Base-by-base conservation (phyloP, 2,113 vertebrate genomes). In the Lycaon pictus region DNA sequence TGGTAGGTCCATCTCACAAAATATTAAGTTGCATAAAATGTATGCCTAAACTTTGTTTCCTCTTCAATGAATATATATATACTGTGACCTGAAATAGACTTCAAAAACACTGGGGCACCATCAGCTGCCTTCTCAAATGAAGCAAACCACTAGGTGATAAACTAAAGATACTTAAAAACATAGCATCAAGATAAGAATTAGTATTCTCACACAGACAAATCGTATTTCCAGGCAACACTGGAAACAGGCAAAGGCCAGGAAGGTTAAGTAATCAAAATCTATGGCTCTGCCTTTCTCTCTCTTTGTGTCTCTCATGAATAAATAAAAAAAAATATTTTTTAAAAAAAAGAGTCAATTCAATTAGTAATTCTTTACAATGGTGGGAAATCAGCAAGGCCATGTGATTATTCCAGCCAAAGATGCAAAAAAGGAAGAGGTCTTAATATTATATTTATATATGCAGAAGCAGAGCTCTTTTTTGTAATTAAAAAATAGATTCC, bases 401-500 rank as follows among this genome's bases (percentile, higher is more conserved):
- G 92, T 48, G 67, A 67, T 90, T 19, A 35, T 97, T 94, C 77
- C 55, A 76, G 88, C 16, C 48, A 62, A 83, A 92, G 74, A 90
- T 72, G 32, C 65, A 81, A 87, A 87, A 85, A 2, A 48, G 22
- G 35, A 43, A 96, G 53, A 79, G 83, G 25, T 79, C 67, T 95
- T 93, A 35, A 79, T 93, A 85, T 72, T 88, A 86, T 87, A 67
- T 87, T 83, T 90, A 93, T 84, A 72, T 60, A 74, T 88, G 32
- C 90, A 93, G 80, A 95, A 87, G 37, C 71, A 71, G 67, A 89
- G 55, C 19, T 79, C 43, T 79, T 91, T 91, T 72, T 89, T 72
- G 48, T 55, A 60, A 89, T 58, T 92, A 63, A 89, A 96, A 93
- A 89, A 67, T 65, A 67, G 35, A 88, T 86, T 96, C 71, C 32